Evolutionary conservation across 2,888 invertebrate species (phyloP).

Genomic region (Gortyna flavago): DNA sequence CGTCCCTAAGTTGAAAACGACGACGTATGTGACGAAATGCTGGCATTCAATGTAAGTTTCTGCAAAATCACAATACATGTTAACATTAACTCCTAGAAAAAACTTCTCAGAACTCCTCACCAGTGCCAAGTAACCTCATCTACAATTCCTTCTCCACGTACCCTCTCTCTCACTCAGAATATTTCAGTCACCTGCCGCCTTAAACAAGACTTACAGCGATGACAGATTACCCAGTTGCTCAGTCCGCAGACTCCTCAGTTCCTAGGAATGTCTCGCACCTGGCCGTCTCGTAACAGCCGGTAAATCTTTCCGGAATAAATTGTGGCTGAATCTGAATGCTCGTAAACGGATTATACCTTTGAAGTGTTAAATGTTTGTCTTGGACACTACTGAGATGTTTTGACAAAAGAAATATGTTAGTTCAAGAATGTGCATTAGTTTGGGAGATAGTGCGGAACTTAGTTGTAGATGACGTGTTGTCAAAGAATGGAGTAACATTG

Average conservation of each 20-base stretch:
- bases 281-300: constrained; percentile 51
- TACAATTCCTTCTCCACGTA: constrained; percentile 39
- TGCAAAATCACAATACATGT: background rate
- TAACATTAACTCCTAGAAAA: background rate
- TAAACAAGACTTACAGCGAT: constrained; percentile 72
- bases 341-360: constrained; percentile 57
- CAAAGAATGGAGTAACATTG: background rate
- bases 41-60: background rate
- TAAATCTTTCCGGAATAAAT: constrained; percentile 61
- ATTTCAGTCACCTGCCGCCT: constrained; percentile 66
- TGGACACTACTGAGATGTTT: constrained; percentile 44
- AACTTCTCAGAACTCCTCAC: background rate
- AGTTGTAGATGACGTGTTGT: background rate
- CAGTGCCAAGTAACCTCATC: constrained; percentile 1
- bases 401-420: constrained; percentile 55
- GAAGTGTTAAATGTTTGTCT: constrained; percentile 56
- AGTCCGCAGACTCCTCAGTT: constrained; percentile 44
- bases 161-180: constrained; percentile 27
- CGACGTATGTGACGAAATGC: background rate
- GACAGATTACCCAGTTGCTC: constrained; percentile 57
- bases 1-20: background rate
- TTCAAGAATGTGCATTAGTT: constrained; percentile 6
- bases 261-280: constrained; percentile 64
- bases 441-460: constrained; percentile 9
- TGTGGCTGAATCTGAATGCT: constrained; percentile 48